These are phyloP conservation scores for Daboia siamensis DNA, from an alignment of 2,113 vertebrate species.

Conservation along the genomic window DNA sequence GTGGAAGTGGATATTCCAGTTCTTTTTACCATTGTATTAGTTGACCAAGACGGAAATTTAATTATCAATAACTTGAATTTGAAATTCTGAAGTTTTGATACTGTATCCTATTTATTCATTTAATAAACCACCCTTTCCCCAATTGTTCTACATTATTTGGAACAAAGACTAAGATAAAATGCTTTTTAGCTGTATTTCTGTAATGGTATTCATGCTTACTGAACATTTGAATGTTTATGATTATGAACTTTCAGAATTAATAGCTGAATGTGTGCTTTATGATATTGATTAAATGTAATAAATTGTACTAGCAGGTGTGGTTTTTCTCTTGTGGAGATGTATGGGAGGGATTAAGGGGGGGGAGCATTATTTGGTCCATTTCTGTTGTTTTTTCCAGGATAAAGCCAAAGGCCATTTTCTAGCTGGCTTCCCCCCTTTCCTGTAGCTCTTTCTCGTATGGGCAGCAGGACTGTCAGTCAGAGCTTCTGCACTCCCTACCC, in stretches of 20 bases:
- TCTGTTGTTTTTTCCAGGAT: constrained; percentile 72
- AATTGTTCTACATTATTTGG: constrained; percentile 33
- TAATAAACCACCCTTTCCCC: constrained; percentile 4
- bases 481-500: constrained; percentile 56
- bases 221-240: constrained; percentile 43
- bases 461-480: constrained; percentile 65
- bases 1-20: constrained; percentile 73
- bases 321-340: constrained; percentile 50
- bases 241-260: constrained; percentile 38
- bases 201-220: constrained; percentile 27
- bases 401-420: constrained; percentile 69
- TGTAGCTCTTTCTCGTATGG: constrained; percentile 62
- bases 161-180: constrained; percentile 44
- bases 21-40: constrained; percentile 56
- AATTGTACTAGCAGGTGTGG: constrained; percentile 49
- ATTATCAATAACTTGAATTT: constrained; percentile 37
- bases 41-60: constrained; percentile 59
- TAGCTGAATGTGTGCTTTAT: constrained; percentile 18
- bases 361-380: constrained; percentile 60
- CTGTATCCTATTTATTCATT: constrained; percentile 14
- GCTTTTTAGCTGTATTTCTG: constrained; percentile 45
- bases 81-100: constrained; percentile 46
- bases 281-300: constrained; percentile 51
- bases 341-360: constrained; percentile 55
- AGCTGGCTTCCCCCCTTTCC: constrained; percentile 51